Base-by-base conservation (phyloP, 2,888 invertebrate genomes). In the Pseudolycoriella hygida region DNA sequence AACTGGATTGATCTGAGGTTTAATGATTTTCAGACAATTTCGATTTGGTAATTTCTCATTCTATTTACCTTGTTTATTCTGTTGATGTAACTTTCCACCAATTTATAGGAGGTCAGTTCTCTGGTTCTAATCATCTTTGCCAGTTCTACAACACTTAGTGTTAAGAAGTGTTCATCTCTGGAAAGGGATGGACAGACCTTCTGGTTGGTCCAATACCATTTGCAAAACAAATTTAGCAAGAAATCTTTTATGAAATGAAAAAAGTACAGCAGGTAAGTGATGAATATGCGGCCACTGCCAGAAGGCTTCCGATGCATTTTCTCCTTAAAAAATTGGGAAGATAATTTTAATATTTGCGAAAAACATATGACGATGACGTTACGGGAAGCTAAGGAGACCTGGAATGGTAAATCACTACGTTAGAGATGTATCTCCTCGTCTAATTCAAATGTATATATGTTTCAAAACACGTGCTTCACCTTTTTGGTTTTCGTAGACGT, bases 81-180 rank as follows among this genome's bases (percentile, higher is more conserved):
- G 42, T 81, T 75, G 50, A 87, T 80, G 58, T 77, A 90, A 2
- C 77, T 72, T 48, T 67, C 66, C 0, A 88, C 81, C 15, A 89
- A 71, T 49, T 77, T 72, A 56, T 76, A 77, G 2, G 79, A 75
- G 42, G 74, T 76, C 8, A 86, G 50, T 56, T 79, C 66, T 43
- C 69, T 69, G 42, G 69, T 69, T 55, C 76, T 68, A 44, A 86
- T 85, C 62, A 76, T 74, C 42, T 66, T 61, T 1, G 84, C 82
- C 49, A 86, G 59, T 12, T 71, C 64, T 12, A 72, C 67, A 1
- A 80, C 84, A 60, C 84, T 84, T 55, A 78, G 72, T 5, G 69
- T 54, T 19, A 78, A 52, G 37, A 62, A 49, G 19, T 49, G 50
- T 44, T 58, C 53, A 45, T 60, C 56, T 18, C 48, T 53, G 1